Conservation (phyloP, 2,113 vertebrate species). For the Grus americana region DNA sequence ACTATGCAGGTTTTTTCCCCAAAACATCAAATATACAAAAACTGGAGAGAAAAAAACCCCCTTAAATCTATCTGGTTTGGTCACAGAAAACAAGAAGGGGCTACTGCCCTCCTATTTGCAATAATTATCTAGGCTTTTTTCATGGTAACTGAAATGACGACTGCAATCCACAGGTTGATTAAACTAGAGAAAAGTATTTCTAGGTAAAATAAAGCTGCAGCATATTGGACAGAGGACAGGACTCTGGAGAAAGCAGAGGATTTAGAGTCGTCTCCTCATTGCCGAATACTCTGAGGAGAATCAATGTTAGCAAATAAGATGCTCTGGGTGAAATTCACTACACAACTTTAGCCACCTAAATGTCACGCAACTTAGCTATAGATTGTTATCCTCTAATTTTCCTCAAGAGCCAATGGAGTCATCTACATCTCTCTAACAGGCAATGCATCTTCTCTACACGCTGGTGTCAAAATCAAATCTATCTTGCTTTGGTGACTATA, state of each 20-base stretch:
- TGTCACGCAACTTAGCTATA: not conserved
- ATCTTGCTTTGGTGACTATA: not conserved
- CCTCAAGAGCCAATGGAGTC: not conserved
- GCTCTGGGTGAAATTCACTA: not conserved
- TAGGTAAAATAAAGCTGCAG: not conserved
- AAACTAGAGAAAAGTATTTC: not conserved
- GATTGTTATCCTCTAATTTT: not conserved
- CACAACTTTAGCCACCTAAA: not conserved
- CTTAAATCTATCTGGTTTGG: not conserved
- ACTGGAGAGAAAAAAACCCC: not conserved
- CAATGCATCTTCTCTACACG: not conserved
- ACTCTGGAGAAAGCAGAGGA: not conserved
- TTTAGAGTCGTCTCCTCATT: not conserved
- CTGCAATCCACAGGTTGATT: not conserved
- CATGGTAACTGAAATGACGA: not conserved
- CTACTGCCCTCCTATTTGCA: not conserved
- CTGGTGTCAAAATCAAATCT: not conserved
- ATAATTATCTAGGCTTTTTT: not conserved
- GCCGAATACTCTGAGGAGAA: not conserved
- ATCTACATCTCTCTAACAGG: not conserved
- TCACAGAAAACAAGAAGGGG: not conserved
- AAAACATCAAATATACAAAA: not conserved
- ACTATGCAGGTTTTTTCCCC: not conserved
- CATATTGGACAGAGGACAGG: not conserved
- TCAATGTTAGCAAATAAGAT: not conserved